Evolutionary conservation across 2,888 invertebrate genomes (phyloP).

Genomic region (Euspilapteryx auroguttella): DNA sequence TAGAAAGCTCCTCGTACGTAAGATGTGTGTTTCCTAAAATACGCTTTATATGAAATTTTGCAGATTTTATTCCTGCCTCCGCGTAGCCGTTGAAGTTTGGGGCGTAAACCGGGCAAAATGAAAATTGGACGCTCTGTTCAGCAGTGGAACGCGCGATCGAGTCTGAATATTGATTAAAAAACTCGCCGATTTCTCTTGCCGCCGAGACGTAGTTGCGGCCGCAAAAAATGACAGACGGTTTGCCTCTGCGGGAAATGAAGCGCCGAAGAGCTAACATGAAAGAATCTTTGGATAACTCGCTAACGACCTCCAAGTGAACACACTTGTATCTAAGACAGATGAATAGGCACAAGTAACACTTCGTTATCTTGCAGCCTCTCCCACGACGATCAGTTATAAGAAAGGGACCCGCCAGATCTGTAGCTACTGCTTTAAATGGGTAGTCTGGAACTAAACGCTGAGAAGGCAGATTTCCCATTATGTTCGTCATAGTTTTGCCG

Average conservation of each 20-base stretch:
- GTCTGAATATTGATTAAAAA: neutral
- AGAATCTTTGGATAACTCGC: slow-evolving; percentile 1
- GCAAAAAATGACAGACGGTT: neutral
- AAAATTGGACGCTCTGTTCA: neutral
- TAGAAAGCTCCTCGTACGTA: slow-evolving; percentile 1
- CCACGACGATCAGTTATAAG: neutral
- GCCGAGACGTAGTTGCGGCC: slow-evolving; percentile 1
- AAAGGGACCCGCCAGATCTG: slow-evolving; percentile 1
- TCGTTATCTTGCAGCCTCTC: neutral
- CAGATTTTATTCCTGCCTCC: neutral
- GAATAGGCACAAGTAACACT: no score
- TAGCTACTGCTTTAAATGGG: slow-evolving; percentile 1
- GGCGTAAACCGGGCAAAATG: slow-evolving; percentile 1
- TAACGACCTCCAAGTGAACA: no score
- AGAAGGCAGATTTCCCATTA: slow-evolving; percentile 1
- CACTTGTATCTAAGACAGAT: no score
- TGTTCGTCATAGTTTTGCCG: neutral
- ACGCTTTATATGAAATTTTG: neutral
- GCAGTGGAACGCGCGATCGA: neutral
- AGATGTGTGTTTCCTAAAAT: neutral
- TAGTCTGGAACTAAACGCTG: neutral
- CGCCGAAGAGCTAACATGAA: neutral
- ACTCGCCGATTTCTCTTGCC: neutral
- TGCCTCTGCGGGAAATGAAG: slow-evolving; percentile 1
- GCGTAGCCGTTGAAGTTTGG: slow-evolving; percentile 1